Percentiles rank a stretch among this genome's conserved stretches.
phyloP scores from a whole-genome alignment of 1,140 invertebrate species.

The Diorhabda carinulata region DNA sequence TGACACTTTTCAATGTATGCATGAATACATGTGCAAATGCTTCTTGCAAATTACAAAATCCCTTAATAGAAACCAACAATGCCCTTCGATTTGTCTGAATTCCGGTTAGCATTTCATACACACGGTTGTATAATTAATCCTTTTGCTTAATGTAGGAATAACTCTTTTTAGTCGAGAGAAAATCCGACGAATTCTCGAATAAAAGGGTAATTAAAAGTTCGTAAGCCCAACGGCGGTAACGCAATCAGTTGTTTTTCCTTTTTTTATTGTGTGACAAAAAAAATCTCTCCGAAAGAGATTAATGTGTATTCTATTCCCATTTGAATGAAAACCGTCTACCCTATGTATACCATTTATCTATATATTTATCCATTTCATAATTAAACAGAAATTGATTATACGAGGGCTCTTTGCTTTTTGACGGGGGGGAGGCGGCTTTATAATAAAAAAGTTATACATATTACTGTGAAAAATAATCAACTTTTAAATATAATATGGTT shows the following conservation, averaged over 20 bases:
- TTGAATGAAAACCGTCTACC: background rate
- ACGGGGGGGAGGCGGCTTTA: too few relatives aligned
- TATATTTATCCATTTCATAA: too few relatives aligned
- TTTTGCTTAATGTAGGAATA: background rate
- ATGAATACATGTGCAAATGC: too few relatives aligned
- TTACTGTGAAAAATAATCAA: too few relatives aligned
- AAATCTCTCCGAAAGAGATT: background rate
- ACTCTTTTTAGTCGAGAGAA: background rate
- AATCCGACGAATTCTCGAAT: background rate
- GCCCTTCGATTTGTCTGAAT: background rate
- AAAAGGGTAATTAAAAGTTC: constrained; percentile 1
- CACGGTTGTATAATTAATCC: background rate
- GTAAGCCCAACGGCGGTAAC: background rate
- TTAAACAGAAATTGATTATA: too few relatives aligned
- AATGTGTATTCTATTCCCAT: background rate
- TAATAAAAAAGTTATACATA: too few relatives aligned
- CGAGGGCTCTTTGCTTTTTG: too few relatives aligned
- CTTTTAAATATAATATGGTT: too few relatives aligned
- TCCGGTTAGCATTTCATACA: background rate
- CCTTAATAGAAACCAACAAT: too few relatives aligned
- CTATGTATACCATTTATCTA: too few relatives aligned
- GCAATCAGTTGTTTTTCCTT: background rate
- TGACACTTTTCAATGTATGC: too few relatives aligned
- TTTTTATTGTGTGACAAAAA: background rate
- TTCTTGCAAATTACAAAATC: too few relatives aligned